A percentile compares a stretch with the other conserved stretches of the same genome.
These are phyloP conservation scores for Crocallis elinguaria DNA, from an alignment of 2,888 invertebrate genomes.

Conservation along the genomic window DNA sequence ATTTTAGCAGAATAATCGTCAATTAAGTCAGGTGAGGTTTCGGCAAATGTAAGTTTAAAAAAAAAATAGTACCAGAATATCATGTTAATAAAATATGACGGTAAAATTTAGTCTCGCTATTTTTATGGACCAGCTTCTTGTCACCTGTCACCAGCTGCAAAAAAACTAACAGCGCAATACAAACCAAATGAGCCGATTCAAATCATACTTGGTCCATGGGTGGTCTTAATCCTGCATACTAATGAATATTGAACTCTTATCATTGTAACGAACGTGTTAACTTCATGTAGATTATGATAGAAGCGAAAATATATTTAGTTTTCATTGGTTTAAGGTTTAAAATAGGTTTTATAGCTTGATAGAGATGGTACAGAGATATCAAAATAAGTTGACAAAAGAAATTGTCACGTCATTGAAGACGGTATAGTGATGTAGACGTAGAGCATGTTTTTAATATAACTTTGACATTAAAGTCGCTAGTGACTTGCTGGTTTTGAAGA, in stretches of 20 bases:
- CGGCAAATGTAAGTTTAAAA: no score
- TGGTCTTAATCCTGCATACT: conserved; percentile 48
- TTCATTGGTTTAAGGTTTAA: background rate
- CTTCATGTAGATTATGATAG: background rate
- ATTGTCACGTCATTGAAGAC: conserved; percentile 55
- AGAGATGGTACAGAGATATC: conserved; percentile 19
- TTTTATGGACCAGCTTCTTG: conserved; percentile 10
- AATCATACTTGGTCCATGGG: conserved; percentile 36
- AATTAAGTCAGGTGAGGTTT: no score
- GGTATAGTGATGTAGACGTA: conserved; percentile 49
- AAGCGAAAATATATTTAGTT: background rate
- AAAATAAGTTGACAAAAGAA: conserved; percentile 50
- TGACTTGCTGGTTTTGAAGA: no score
- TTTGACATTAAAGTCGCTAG: conserved; percentile 24
- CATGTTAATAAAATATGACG: no score
- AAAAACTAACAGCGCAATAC: conserved; percentile 54
- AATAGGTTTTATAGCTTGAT: background rate
- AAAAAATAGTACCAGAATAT: no score
- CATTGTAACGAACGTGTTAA: background rate
- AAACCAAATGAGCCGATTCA: conserved; percentile 55
- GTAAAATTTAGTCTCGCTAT: no score
- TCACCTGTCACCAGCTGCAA: conserved; percentile 52
- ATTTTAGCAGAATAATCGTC: no score
- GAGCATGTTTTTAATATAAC: conserved; percentile 31
- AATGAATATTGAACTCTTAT: conserved; percentile 27